phyloP scores from a whole-genome alignment of 2,888 invertebrate genomes.

The Clivina fossor region DNA sequence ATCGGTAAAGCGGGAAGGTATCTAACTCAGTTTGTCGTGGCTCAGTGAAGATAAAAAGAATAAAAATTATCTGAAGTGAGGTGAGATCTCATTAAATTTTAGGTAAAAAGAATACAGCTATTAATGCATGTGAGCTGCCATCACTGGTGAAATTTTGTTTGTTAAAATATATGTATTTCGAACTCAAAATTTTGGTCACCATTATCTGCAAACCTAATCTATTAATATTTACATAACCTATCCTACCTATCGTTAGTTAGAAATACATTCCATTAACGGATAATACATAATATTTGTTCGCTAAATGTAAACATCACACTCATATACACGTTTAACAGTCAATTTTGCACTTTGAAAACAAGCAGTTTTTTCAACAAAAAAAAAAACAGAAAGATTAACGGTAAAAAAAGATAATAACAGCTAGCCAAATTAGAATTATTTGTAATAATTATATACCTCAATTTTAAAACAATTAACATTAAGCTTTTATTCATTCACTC shows the following conservation, averaged over 20 bases:
- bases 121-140: no score
- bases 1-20: no score
- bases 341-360: slow-evolving; percentile 34
- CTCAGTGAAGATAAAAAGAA: no score
- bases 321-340: slow-evolving; percentile 26
- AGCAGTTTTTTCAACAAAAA: slow-evolving; percentile 18
- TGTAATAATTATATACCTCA: slow-evolving; percentile 28
- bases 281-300: slow-evolving; percentile 31
- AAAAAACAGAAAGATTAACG: not conserved
- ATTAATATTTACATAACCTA: no score
- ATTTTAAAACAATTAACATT: slow-evolving; percentile 23
- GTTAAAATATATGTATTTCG: no score
- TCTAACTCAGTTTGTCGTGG: no score
- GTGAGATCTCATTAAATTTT: no score
- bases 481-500: slow-evolving; percentile 11
- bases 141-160: no score
- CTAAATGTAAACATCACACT: slow-evolving; percentile 27
- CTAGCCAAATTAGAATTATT: slow-evolving; percentile 30
- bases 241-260: slow-evolving; percentile 12
- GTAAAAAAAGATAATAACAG: slow-evolving; percentile 1
- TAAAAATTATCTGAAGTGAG: no score
- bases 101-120: no score
- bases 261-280: slow-evolving; percentile 33
- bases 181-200: no score
- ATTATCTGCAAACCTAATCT: no score